Base-by-base conservation (phyloP, 2,888 invertebrate species). In the Drosophila melanosoma region DNA sequence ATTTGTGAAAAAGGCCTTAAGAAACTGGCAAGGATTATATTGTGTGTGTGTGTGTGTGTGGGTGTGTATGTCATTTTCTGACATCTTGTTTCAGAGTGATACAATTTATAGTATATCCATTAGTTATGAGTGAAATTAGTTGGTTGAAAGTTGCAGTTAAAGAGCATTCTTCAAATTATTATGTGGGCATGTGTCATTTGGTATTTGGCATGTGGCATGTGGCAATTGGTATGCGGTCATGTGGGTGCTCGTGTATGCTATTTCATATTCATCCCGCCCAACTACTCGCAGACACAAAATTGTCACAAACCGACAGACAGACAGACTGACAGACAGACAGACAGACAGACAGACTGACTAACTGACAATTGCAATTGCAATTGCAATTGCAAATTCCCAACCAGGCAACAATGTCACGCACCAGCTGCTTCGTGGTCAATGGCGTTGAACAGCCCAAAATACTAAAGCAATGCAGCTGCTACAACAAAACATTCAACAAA, bases 391-490 rank as follows among this genome's bases (percentile, higher is more conserved):
- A 74, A 61, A 74, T 74, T 51, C 11, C 29, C 48, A 40, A n/a
- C 17, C 53, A 15, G 1, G 53, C 35, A 12, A 36, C 73, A 69
- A 38, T 69, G 71, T 74, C 74, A 81, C 69, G 84, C 82, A 64
- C 65, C 79, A 64, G 66, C 82, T 69, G 67, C 70, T 84, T 79
- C 62, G 80, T 85, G 85, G 85, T 79, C 81, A 82, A 78, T 81
- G 81, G 82, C 65, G 65, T 81, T 63, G 79, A 81, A 72, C 82
- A 72, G 51, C 32, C 52, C 56, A 35, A 60, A 53, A 52, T 69
- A 52, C 72, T 49, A 66, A 54, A 53, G 59, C 63, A 49, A 36
- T 35, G 58, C 62, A 63, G 58, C 57, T 33, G 35, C 53, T 11
- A 29, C 45, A 40, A 20, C 52, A 58, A 42, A 74, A 56, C 38